phyloP scores from a whole-genome alignment of 2,888 invertebrate genomes.

The Hyles lineata region DNA sequence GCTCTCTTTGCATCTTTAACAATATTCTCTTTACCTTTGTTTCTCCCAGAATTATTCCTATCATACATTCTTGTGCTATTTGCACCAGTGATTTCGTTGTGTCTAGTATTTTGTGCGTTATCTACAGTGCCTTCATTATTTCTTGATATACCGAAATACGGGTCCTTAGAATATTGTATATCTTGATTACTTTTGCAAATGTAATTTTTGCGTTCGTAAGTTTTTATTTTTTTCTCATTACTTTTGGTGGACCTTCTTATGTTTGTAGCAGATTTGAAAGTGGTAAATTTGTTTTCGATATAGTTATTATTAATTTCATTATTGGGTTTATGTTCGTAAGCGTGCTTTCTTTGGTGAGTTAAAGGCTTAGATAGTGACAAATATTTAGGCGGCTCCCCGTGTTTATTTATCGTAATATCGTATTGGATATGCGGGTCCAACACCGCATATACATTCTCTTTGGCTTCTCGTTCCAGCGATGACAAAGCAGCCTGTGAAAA shows the following conservation, averaged over 20 bases:
- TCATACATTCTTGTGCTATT: constrained; percentile 66
- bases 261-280: constrained; percentile 68
- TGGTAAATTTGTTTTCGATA: constrained; percentile 62
- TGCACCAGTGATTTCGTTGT: constrained; percentile 60
- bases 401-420: constrained; percentile 82
- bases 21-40: constrained; percentile 41
- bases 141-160: constrained; percentile 65
- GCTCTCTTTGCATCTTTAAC: constrained; percentile 52
- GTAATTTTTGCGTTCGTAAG: constrained; percentile 53
- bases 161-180: constrained; percentile 74
- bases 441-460: constrained; percentile 84
- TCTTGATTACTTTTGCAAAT: constrained; percentile 72
- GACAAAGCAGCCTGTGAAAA: constrained; percentile 74
- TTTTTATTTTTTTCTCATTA: constrained; percentile 52
- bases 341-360: constrained; percentile 80
- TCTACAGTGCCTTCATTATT: constrained; percentile 46
- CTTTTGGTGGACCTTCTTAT: constrained; percentile 68
- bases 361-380: constrained; percentile 82
- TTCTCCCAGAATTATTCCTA: constrained; percentile 60
- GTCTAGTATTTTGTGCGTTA: constrained; percentile 52
- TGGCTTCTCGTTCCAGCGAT: constrained; percentile 83
- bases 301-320: constrained; percentile 72
- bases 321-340: constrained; percentile 65
- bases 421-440: constrained; percentile 83
- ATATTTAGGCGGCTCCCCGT: constrained; percentile 82